phyloP scores from a whole-genome alignment of 2,113 vertebrate genomes.

The Merops nubicus region DNA sequence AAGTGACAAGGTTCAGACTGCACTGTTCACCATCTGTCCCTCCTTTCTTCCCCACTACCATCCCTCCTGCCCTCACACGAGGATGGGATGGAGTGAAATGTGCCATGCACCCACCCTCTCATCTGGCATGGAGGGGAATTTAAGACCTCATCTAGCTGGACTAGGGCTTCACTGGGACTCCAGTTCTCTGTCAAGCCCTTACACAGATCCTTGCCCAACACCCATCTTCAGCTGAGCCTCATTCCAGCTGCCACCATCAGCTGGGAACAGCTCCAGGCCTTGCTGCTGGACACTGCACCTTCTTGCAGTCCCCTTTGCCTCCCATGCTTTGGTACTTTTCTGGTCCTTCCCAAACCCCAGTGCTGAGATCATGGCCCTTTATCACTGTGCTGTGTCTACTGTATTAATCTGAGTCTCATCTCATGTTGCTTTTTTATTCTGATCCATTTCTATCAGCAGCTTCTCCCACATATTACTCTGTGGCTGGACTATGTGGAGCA shows the following conservation, averaged over 20 bases:
- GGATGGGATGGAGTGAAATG: background rate
- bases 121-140: background rate
- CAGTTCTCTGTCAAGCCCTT: background rate
- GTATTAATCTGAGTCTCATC: background rate
- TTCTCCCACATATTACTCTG: background rate
- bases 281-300: background rate
- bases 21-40: background rate
- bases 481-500: background rate
- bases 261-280: background rate
- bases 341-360: background rate
- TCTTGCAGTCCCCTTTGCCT: background rate
- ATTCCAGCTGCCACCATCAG: background rate
- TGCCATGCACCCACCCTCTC: background rate
- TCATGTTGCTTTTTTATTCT: background rate
- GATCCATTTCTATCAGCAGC: background rate
- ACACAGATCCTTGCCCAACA: background rate
- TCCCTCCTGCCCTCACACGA: background rate
- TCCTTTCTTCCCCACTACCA: background rate
- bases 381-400: background rate
- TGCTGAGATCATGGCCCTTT: background rate
- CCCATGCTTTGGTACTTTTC: rapidly evolving
- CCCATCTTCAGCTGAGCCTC: background rate
- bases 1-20: background rate
- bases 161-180: background rate
- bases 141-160: background rate